Percentiles rank a stretch among this genome's conserved stretches.
These are phyloP conservation scores for Gymnopithys bicolor DNA, from an alignment of 2,797 vertebrate species.

Conservation along the genomic window DNA sequence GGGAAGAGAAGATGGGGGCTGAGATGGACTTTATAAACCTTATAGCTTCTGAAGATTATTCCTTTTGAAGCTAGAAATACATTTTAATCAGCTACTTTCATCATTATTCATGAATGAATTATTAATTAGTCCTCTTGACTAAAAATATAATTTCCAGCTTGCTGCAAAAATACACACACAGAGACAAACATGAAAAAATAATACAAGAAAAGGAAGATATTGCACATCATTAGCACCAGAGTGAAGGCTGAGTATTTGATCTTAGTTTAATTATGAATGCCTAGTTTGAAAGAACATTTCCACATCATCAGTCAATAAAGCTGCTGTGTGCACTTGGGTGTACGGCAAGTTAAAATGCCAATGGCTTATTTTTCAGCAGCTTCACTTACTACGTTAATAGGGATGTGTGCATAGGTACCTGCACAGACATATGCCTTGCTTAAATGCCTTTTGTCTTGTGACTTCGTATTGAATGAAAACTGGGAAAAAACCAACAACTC, in stretches of 20 bases:
- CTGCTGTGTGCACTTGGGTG: neutral
- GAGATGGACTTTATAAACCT: constrained; percentile 70
- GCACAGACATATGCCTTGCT: neutral
- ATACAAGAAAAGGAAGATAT: constrained; percentile 58
- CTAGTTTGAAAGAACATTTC: constrained; percentile 73
- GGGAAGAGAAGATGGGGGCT: neutral
- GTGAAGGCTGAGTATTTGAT: constrained; percentile 83
- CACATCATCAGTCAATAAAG: constrained; percentile 64
- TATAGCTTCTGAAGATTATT: constrained; percentile 73
- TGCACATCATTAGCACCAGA: constrained; percentile 81
- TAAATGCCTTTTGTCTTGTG: neutral
- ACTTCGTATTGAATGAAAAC: neutral
- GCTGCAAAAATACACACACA: constrained; percentile 50
- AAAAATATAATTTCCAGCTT: constrained; percentile 73
- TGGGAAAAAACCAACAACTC: neutral
- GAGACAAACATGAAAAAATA: constrained; percentile 64
- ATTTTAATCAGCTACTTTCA: constrained; percentile 92
- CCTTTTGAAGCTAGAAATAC: constrained; percentile 87
- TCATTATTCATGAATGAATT: constrained; percentile 91
- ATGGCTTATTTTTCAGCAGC: constrained; percentile 33
- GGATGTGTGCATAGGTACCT: neutral
- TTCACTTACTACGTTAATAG: neutral
- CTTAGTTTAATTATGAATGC: constrained; percentile 84
- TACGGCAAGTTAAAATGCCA: neutral
- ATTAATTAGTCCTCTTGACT: constrained; percentile 85